Percentiles rank a stretch among this genome's conserved stretches.
Evolutionary conservation across 2,113 vertebrate genomes (phyloP).

Genomic region (Diphyllodes magnificus): DNA sequence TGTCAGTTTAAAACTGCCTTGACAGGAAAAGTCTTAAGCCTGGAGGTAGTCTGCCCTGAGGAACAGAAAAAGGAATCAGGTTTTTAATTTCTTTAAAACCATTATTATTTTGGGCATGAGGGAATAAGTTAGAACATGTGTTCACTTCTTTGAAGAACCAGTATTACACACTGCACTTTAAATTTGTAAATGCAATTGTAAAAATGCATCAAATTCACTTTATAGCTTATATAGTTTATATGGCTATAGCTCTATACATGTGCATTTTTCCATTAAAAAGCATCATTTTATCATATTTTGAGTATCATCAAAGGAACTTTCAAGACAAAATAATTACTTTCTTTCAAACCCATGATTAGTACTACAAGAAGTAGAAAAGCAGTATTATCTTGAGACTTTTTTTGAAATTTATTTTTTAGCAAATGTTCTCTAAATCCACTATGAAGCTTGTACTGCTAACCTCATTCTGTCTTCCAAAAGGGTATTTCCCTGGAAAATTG

Average conservation of each 20-base stretch:
- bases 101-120: background rate
- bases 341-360: background rate
- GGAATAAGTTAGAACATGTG: background rate
- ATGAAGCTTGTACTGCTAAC: background rate
- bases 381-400: background rate
- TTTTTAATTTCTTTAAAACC: background rate
- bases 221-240: background rate
- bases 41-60: background rate
- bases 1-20: background rate
- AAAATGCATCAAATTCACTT: background rate
- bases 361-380: background rate
- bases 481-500: conserved; percentile 36
- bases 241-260: background rate
- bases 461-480: conserved; percentile 48
- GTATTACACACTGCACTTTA: background rate
- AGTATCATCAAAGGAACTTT: background rate
- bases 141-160: background rate
- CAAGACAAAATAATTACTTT: background rate
- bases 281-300: background rate
- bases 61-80: background rate
- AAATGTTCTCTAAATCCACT: background rate
- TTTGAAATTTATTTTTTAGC: background rate
- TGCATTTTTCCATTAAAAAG: background rate
- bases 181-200: background rate
- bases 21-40: background rate